Percentiles rank a stretch among this genome's conserved stretches.
Evolutionary conservation across 2,888 invertebrate species (phyloP).

Genomic region (Rhamphomyia laevipes): DNA sequence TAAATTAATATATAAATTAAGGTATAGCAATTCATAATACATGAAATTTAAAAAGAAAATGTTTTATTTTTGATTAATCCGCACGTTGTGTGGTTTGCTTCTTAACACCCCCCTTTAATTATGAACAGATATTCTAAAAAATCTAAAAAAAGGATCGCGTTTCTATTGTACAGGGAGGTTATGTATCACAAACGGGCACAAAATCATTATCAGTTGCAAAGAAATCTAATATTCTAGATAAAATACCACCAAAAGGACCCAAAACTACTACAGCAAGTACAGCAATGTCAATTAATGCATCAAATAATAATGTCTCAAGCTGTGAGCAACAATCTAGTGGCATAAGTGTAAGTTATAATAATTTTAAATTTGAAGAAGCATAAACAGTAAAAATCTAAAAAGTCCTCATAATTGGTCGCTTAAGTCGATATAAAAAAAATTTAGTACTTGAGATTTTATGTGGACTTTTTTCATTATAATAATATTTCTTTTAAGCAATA

Average conservation of each 20-base stretch:
- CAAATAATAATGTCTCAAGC: slow-evolving; percentile 24
- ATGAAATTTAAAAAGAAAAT: too few relatives aligned
- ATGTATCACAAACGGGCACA: slow-evolving; percentile 42
- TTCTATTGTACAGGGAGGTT: slow-evolving; percentile 54
- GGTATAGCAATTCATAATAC: too few relatives aligned
- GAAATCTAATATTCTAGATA: slow-evolving; percentile 71
- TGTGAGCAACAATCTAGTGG: slow-evolving; percentile 21
- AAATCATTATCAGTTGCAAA: slow-evolving; percentile 59
- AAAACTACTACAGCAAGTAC: slow-evolving; percentile 20
- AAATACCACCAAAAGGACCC: slow-evolving; percentile 42
- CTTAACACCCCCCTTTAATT: slow-evolving; percentile 15
- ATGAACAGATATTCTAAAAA: slow-evolving; percentile 34
- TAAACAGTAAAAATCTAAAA: too few relatives aligned
- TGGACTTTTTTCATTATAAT: too few relatives aligned
- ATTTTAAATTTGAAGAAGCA: too few relatives aligned
- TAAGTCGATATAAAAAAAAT: too few relatives aligned
- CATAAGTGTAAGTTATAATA: slow-evolving; percentile 33
- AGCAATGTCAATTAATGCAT: slow-evolving; percentile 20
- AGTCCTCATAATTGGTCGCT: too few relatives aligned
- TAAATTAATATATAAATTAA: too few relatives aligned
- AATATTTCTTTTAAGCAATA: neutral
- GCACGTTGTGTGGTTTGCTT: slow-evolving; percentile 34
- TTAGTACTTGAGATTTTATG: too few relatives aligned
- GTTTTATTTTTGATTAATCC: slow-evolving; percentile 16
- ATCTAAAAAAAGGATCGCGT: slow-evolving; percentile 52